Evolutionary conservation across 2,113 vertebrate species (phyloP).

Genomic region (Leptocoma aspasia): DNA sequence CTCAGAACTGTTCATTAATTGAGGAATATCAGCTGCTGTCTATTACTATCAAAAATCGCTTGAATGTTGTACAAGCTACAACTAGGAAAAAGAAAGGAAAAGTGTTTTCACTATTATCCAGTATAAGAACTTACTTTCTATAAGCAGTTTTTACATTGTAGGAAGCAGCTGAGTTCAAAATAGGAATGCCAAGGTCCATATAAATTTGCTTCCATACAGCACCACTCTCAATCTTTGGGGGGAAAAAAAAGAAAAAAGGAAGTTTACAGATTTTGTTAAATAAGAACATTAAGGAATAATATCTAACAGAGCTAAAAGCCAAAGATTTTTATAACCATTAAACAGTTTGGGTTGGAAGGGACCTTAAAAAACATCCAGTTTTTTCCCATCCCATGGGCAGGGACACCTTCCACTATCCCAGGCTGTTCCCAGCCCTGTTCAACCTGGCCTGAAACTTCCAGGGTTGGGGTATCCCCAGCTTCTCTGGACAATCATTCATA

Average conservation of each 20-base stretch:
- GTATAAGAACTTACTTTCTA: conserved; percentile 86
- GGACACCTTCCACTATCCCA: not conserved
- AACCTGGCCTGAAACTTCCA: not conserved
- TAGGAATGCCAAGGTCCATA: conserved; percentile 98
- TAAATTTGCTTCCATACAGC: conserved; percentile 99
- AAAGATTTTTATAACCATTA: not conserved
- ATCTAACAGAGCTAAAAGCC: not conserved
- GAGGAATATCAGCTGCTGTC: not conserved
- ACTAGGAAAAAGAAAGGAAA: not conserved
- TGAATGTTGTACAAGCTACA: not conserved
- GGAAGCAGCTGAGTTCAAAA: conserved; percentile 97
- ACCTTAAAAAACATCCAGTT: not conserved
- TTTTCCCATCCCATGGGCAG: not conserved
- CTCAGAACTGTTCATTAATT: not conserved
- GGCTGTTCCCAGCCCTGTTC: not conserved
- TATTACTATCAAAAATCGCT: not conserved
- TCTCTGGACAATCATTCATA: not conserved
- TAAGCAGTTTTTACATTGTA: conserved; percentile 99
- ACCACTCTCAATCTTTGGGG: conserved; percentile 90
- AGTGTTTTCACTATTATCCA: not conserved
- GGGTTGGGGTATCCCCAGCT: rapidly evolving
- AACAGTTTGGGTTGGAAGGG: not conserved
- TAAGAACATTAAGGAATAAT: not conserved
- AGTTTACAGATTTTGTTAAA: not conserved
- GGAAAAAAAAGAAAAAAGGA: not conserved